Base-by-base conservation (phyloP, 2,888 invertebrate species). In the Hemaris fuciformis region DNA sequence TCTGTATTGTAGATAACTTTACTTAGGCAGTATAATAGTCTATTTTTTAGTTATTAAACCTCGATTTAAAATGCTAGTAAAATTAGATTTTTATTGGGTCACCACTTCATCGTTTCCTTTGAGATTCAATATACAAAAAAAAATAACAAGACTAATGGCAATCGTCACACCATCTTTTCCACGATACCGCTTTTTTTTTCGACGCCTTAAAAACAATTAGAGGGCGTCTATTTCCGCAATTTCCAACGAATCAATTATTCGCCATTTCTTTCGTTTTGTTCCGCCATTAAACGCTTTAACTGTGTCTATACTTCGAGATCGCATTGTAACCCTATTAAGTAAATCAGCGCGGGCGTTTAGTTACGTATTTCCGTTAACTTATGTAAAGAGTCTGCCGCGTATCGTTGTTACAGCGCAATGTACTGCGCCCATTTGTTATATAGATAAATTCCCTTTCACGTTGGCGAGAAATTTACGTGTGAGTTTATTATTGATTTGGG, bases 341-440 rank as follows among this genome's bases (percentile, higher is more conserved):
- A 10, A 18, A 53, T 53, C 27, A 25, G 13, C 22, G 48, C 48
- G 27, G 27, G 27, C 15, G 13, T 13, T 46, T 22, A 45, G 45
- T 45, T 53, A 53, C 53, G 53, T 53, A 15, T 18, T 31, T 31
- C 27, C 45, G 45, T 22, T 45, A 3, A 23, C 1, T 22, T 60
- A 68, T 64, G 58, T 34, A 42, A 61, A 57, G 41, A 46, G 27
- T 59, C 56, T 56, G 25, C 59, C 42, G 18, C 13, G 22, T 65
- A 38, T 43, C 48, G 57, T 60, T 43, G 48, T 42, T 61, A 53
- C 42, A 66, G 38, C n/a, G 38, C 38, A 63, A 62, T 38, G 57
- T 48, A 58, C 34, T 68, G 66, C 43, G 66, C 66, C 66, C 68
- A 68, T 53, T 64, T 65, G 27, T 27, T 18, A 31, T 53, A 53